Evolutionary conservation across 2,888 invertebrate genomes (phyloP), one percentile per base, ranked within the genome.

Genomic region (Notodromas monacha): DNA sequence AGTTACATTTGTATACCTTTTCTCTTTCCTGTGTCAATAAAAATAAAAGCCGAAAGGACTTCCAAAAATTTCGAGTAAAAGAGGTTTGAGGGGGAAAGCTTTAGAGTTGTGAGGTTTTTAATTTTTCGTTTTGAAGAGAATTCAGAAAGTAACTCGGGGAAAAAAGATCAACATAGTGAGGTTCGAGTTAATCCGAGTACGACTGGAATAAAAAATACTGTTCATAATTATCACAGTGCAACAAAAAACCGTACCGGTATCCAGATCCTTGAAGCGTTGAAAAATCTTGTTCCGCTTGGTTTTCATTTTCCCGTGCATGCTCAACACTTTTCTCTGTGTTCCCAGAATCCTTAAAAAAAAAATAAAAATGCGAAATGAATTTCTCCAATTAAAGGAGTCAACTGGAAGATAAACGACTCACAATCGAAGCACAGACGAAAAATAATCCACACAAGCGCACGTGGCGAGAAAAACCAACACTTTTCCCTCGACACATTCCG

Each of bases 241-340:
- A 13, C n/a, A 30, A 21, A 14, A 10, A 12, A 13, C 36, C 35
- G 38, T 35, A 27, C 68, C 67, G 38, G 54, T 62, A 10, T 64
- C 56, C 2, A 64, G 51, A 16, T 57, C 52, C 14, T 70, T 58
- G 47, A 92, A 96, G 38, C 63, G 58, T 33, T 73, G 67, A 43
- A 92, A 62, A 30, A 81, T 61, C 43, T 65, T 69, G 35, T 62
- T 57, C 10, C 92, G 55, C 42, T 74, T 79, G 34, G 60, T 60
- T 45, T 79, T 84, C 76, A 89, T 81, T 55, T 89, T 86, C 1
- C 96, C 84, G 47, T 96, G 92, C 16, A 92, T 61, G 0, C 72
- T 65, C 26, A 74, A 56, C 26, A 86, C 54, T 30, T 45, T 45
- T 3, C 46, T 39, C 4, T 49, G 43, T 26, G 50, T 48, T 15